Evolutionary conservation across 2,888 invertebrate genomes (phyloP).

Genomic region (Ernsta delagoae): DNA sequence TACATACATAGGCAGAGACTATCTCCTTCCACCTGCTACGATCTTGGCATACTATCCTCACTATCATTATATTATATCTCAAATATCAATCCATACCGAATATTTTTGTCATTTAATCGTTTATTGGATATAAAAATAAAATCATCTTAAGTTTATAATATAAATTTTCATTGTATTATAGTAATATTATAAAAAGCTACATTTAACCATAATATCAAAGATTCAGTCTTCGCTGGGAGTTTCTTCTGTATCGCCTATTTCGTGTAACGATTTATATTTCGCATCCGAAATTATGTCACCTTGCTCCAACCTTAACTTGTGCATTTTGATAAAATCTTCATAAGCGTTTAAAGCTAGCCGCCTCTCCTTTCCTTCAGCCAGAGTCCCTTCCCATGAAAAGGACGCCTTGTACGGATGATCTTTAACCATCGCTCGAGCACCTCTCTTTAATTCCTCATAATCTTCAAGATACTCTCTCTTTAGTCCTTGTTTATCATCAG

Average conservation of each 20-base stretch:
- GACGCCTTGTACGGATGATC: slow-evolving; percentile 75
- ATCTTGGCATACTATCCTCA: no score
- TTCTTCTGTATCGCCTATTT: slow-evolving; percentile 15
- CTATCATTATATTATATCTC: no score
- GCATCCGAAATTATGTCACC: slow-evolving; percentile 43
- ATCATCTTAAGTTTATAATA: no score
- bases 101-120: no score
- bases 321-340: slow-evolving; percentile 63
- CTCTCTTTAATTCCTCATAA: slow-evolving; percentile 59
- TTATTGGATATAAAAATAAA: no score
- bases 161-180: no score
- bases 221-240: slow-evolving; percentile 2
- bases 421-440: slow-evolving; percentile 67
- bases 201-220: no score
- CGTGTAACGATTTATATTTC: not conserved
- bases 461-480: slow-evolving; percentile 68
- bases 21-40: no score
- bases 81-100: no score
- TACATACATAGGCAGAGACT: no score
- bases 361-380: slow-evolving; percentile 80
- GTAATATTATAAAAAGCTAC: no score
- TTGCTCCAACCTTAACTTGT: slow-evolving; percentile 61
- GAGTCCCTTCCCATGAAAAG: slow-evolving; percentile 84
- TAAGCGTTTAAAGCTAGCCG: slow-evolving; percentile 73
- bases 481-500: slow-evolving; percentile 66